Evolutionary conservation across 1,140 invertebrate species (phyloP).

Genomic region (Drosophila saltans): DNA sequence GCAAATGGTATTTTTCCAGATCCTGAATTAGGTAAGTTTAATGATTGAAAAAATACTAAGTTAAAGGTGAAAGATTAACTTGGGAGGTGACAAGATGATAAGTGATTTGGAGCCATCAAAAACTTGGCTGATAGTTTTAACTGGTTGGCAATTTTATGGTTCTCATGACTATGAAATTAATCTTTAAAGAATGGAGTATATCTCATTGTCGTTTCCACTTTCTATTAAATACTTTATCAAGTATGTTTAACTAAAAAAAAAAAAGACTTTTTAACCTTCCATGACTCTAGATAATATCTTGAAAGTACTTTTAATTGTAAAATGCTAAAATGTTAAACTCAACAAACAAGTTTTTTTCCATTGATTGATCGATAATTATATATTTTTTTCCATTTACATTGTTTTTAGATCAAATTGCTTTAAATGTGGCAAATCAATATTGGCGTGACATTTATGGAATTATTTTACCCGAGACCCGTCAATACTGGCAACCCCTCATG

Average conservation of each 20-base stretch:
- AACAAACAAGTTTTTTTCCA: not conserved
- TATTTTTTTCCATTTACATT: not conserved
- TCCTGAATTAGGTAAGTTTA: slow-evolving; percentile 70
- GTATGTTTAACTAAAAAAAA: no score
- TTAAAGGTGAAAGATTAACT: no score
- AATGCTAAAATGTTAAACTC: not conserved
- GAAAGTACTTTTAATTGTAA: no score
- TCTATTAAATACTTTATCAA: no score
- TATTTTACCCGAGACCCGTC: slow-evolving; percentile 73
- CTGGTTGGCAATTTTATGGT: no score
- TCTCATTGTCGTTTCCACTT: no score
- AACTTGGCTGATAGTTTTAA: no score
- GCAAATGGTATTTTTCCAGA: slow-evolving; percentile 78
- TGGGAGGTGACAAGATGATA: no score
- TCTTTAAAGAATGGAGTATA: no score
- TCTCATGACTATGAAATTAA: no score
- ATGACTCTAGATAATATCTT: not conserved
- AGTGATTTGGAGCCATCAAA: no score
- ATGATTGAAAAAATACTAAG: not conserved
- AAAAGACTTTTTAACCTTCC: not conserved
- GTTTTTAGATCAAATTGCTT: slow-evolving; percentile 66
- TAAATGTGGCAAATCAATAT: slow-evolving; percentile 78
- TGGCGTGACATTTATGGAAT: slow-evolving; percentile 78
- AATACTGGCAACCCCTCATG: slow-evolving; percentile 70
- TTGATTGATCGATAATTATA: no score